Evolutionary conservation across 1,140 invertebrate genomes (phyloP), one percentile per base, ranked within the genome.

Genomic region (Drosophila lacteicornis): DNA sequence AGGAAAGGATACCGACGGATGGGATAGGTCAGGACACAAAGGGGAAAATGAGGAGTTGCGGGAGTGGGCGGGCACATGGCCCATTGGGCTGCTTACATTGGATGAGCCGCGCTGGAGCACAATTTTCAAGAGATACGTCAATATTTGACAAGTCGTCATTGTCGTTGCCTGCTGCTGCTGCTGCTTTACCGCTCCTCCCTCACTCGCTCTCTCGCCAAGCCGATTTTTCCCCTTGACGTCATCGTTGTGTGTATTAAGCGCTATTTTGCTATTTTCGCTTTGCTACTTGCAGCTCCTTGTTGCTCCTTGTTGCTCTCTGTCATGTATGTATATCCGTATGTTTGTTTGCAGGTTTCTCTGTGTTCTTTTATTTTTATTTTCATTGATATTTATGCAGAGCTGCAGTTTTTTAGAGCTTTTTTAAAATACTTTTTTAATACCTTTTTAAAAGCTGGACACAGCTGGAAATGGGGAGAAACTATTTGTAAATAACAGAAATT

Each of bases 101-200:
- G 88, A 91, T 91, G 83, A 91, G 87, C 87, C 69, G 68, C 84
- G 87, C 83, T 84, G 75, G 71, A 91, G 87, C 88, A 91, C 83
- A 91, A 88, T 91, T 91, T 91, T 91, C 80, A 91, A 91, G 87
- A 91, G 87, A 87, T 91, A 78, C 88, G 87, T 91, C 87, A 91
- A 91, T 91, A 91, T 91, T 91, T 91, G 87, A 91, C 85, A 91
- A 90, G 85, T 90, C 85, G 86, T 90, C 86, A 91, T 90, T 90
- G 86, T 80, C 77, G 58, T 78, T 76, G 62, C 27, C 53, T 59
- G 15, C 53, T 17, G 30, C 15, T 58, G 2, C 43, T 25, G 7
- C 15, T 17, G 15, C 25, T 40, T 56, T 57, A 17, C 33, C 49
- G 17, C 49, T 53, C 7, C 33, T 6, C 8, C 17, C 2, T 2